Conservation (phyloP, 2,888 invertebrate genomes). For the Andrena bucephala region DNA sequence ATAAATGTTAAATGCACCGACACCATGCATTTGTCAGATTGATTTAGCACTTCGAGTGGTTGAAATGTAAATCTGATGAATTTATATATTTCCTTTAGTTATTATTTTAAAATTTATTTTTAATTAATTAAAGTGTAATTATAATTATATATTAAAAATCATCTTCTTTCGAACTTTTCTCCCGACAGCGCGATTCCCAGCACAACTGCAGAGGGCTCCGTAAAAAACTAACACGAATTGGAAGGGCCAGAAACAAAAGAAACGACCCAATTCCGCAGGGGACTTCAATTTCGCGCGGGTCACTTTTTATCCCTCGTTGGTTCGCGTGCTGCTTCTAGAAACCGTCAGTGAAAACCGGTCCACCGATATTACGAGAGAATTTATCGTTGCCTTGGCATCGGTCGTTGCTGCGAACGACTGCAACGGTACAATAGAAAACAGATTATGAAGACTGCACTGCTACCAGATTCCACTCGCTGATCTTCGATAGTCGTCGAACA, state of each 20-base stretch:
- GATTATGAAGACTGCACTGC: constrained; percentile 20
- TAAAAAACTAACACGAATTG: neutral
- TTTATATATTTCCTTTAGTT: neutral
- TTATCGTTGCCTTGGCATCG: constrained; percentile 53
- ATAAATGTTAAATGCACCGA: neutral
- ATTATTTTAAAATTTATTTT: neutral
- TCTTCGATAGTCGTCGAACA: neutral
- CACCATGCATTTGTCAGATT: no score
- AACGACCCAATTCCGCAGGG: neutral
- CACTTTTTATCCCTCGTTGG: constrained; percentile 35
- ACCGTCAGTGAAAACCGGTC: constrained; percentile 61
- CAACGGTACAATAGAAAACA: constrained; percentile 43
- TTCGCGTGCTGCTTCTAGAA: constrained; percentile 49
- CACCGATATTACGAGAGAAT: constrained; percentile 53
- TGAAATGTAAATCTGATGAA: no score
- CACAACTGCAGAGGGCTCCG: neutral
- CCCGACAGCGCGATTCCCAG: neutral
- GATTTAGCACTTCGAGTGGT: no score
- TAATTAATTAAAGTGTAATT: no score
- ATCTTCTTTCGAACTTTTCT: neutral
- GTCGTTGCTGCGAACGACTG: constrained; percentile 32
- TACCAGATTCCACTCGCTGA: constrained; percentile 22
- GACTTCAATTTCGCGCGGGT: constrained; percentile 29
- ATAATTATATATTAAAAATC: no score
- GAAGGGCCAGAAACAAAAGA: neutral